These are phyloP conservation scores for Helicoverpa zea DNA, from an alignment of 1,140 invertebrate genomes.

Conservation along the genomic window DNA sequence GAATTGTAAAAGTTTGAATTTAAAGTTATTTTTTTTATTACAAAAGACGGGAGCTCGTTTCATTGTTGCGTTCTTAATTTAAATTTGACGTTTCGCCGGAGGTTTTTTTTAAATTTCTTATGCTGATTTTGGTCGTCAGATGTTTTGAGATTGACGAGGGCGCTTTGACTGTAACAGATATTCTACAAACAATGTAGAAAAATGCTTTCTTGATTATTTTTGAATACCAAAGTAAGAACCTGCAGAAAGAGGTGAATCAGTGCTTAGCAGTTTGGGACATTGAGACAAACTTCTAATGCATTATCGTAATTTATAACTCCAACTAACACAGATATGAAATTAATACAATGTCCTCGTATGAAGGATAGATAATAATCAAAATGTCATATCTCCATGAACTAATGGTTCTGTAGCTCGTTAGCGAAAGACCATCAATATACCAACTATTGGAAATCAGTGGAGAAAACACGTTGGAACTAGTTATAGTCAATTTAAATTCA, in stretches of 20 bases:
- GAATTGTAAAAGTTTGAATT: conserved; percentile 31
- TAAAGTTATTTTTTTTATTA: conserved; percentile 28
- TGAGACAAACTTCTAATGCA: too few species aligned
- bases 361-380: neutral
- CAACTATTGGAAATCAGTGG: neutral
- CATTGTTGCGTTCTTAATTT: conserved; percentile 34
- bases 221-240: too few species aligned
- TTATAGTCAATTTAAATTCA: neutral
- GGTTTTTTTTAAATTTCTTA: conserved; percentile 8
- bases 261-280: too few species aligned
- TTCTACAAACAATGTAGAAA: too few species aligned
- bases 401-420: neutral
- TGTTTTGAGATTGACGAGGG: neutral
- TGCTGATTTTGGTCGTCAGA: neutral
- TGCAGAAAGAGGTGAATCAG: too few species aligned
- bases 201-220: too few species aligned
- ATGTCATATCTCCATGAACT: neutral
- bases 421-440: conserved; percentile 9
- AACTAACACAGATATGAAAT: neutral
- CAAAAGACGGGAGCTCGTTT: conserved; percentile 24
- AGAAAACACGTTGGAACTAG: neutral
- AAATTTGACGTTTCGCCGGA: conserved; percentile 3
- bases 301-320: too few species aligned
- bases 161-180: neutral
- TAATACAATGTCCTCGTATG: neutral